Evolutionary conservation across 2,113 vertebrate genomes (phyloP).

Genomic region (Cynoglossus semilaevis): DNA sequence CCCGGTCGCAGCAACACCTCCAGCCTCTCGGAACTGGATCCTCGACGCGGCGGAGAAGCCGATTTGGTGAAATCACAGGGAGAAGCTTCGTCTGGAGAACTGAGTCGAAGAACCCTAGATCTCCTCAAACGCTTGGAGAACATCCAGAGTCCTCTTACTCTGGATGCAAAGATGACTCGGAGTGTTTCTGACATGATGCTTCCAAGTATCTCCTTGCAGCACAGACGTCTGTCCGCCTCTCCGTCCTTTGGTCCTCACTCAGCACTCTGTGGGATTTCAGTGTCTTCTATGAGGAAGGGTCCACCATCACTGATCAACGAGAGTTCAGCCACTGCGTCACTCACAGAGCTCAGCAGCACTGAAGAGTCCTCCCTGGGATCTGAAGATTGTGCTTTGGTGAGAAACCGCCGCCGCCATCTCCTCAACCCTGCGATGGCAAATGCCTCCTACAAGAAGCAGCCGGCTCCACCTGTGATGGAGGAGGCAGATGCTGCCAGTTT

Average conservation of each 20-base stretch:
- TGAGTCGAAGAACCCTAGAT: constrained; percentile 93
- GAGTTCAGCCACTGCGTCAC: constrained; percentile 82
- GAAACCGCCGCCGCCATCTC: constrained; percentile 68
- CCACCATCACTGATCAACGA: constrained; percentile 83
- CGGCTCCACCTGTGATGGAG: constrained; percentile 2
- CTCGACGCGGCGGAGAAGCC: background rate
- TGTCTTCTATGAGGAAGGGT: constrained; percentile 66
- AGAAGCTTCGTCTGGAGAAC: constrained; percentile 81
- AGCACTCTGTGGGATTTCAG: constrained; percentile 46
- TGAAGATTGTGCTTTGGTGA: constrained; percentile 84
- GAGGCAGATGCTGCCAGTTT: constrained; percentile 84
- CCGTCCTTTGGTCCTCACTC: constrained; percentile 25
- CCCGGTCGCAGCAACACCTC: constrained; percentile 82
- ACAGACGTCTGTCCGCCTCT: constrained; percentile 65
- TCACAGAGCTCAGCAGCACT: constrained; percentile 90
- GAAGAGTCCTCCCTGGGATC: constrained; percentile 91
- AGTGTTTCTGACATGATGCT: constrained; percentile 93
- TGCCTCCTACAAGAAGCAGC: constrained; percentile 79
- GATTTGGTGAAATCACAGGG: constrained; percentile 46
- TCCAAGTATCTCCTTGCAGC: constrained; percentile 78
- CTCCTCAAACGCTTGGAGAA: constrained; percentile 93
- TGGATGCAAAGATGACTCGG: constrained; percentile 91
- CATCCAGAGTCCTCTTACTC: constrained; percentile 86
- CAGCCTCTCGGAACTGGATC: constrained; percentile 65
- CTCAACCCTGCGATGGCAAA: constrained; percentile 72